These are phyloP conservation scores for Chaetodon trifasciatus DNA, from an alignment of 2,797 vertebrate species.

Conservation along the genomic window DNA sequence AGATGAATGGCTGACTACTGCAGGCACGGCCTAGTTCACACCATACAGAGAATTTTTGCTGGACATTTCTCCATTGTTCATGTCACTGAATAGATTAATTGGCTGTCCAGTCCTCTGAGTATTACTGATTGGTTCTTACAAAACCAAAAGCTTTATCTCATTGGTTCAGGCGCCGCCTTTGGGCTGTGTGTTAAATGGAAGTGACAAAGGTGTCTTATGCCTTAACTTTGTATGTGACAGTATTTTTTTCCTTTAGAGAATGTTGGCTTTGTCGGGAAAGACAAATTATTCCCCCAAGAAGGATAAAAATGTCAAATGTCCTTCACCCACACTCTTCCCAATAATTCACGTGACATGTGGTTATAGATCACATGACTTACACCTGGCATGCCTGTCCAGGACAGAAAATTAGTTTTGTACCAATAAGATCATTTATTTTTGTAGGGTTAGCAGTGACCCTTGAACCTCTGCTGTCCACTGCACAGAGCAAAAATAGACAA, in stretches of 20 bases:
- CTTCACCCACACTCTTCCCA: constrained; percentile 64
- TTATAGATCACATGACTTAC: constrained; percentile 59
- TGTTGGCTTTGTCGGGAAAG: constrained; percentile 75
- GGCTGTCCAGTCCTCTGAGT: constrained; percentile 70
- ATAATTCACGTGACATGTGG: constrained; percentile 73
- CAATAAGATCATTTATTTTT: constrained; percentile 56
- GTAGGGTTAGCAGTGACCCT: constrained; percentile 23
- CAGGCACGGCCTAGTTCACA: constrained; percentile 44
- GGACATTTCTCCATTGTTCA: constrained; percentile 66
- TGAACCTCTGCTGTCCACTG: constrained; percentile 10
- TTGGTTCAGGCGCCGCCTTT: constrained; percentile 82
- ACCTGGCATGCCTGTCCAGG: constrained; percentile 44
- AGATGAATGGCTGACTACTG: constrained; percentile 18
- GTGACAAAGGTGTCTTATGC: constrained; percentile 78
- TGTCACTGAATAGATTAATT: constrained; percentile 84
- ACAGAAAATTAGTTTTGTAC: constrained; percentile 62
- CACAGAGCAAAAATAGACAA: constrained; percentile 39
- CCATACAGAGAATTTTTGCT: constrained; percentile 38
- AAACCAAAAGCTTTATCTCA: constrained; percentile 84
- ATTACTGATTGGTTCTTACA: constrained; percentile 80
- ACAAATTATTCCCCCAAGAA: constrained; percentile 75
- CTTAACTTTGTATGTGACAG: constrained; percentile 78
- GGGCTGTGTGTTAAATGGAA: constrained; percentile 79
- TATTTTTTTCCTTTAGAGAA: constrained; percentile 45
- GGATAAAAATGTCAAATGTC: constrained; percentile 81